Percentiles rank a stretch among this genome's conserved stretches.
phyloP scores from a whole-genome alignment of 2,113 vertebrate species.

The Gambusia affinis region DNA sequence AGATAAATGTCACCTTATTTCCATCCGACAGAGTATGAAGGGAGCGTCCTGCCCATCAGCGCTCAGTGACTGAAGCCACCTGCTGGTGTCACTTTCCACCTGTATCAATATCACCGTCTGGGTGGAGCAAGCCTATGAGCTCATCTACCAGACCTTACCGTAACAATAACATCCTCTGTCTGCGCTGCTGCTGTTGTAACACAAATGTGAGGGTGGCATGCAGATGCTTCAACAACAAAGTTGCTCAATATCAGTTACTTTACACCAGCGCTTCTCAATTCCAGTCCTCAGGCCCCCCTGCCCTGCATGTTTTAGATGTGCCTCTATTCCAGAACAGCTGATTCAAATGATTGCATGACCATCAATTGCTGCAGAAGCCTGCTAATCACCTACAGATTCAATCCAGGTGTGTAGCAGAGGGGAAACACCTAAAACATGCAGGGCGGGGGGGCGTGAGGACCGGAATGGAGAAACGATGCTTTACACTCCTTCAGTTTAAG shows the following conservation, averaged over 20 bases:
- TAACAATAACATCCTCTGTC: slow-evolving; percentile 42
- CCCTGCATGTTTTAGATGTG: no score
- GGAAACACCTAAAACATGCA: no score
- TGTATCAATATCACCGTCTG: slow-evolving; percentile 53
- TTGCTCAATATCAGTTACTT: slow-evolving; percentile 48
- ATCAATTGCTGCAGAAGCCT: no score
- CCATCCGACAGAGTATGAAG: slow-evolving; percentile 19
- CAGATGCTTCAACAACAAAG: slow-evolving; percentile 29
- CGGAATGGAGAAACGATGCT: neutral
- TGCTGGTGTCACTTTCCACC: slow-evolving; percentile 46
- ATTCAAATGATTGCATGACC: no score
- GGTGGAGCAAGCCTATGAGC: slow-evolving; percentile 57
- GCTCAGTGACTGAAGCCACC: slow-evolving; percentile 52
- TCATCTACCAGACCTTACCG: slow-evolving; percentile 30
- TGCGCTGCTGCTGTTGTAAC: slow-evolving; percentile 42
- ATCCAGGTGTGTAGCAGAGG: no score
- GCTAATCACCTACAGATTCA: no score
- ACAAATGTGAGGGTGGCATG: slow-evolving; percentile 40
- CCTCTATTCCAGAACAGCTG: no score
- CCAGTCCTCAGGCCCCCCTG: no score
- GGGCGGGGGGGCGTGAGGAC: no score
- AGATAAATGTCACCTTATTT: slow-evolving; percentile 18
- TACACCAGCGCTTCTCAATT: slow-evolving; percentile 2
- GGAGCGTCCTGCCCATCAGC: neutral
- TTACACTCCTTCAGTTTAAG: slow-evolving; percentile 47